Conservation (phyloP, 2,888 invertebrate species). For the Hydrotaea cyrtoneurina region DNA sequence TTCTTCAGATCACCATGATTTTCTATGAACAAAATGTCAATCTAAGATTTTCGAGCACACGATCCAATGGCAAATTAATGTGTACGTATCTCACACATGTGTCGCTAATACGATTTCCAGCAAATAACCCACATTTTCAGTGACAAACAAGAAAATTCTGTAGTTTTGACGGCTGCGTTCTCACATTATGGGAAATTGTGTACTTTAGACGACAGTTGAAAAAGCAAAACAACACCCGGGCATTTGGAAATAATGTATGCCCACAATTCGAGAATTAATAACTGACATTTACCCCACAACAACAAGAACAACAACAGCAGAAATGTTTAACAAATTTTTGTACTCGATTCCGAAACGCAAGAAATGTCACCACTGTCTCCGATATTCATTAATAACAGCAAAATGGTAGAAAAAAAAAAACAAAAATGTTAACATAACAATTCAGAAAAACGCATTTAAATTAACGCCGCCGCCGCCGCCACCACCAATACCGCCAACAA, state of each 20-base stretch:
- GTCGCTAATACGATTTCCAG: too few species aligned
- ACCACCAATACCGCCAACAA: slow-evolving; percentile 1
- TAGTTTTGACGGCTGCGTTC: neutral
- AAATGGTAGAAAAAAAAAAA: neutral
- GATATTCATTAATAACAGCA: slow-evolving; percentile 61
- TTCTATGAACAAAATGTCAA: too few species aligned
- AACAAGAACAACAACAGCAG: slow-evolving; percentile 12
- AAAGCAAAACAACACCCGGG: slow-evolving; percentile 45
- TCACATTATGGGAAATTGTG: neutral
- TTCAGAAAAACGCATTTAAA: slow-evolving; percentile 52
- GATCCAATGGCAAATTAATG: too few species aligned
- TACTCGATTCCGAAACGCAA: slow-evolving; percentile 4
- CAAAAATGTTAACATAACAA: slow-evolving; percentile 50
- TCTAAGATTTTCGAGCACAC: too few species aligned
- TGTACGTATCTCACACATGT: too few species aligned
- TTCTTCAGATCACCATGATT: too few species aligned
- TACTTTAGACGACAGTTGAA: neutral
- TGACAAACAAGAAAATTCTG: neutral
- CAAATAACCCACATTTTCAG: neutral
- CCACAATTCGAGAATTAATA: slow-evolving; percentile 26
- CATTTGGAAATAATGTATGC: slow-evolving; percentile 2
- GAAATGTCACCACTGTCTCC: slow-evolving; percentile 53
- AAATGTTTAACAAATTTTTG: slow-evolving; percentile 30
- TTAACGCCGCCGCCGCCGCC: slow-evolving; percentile 43
- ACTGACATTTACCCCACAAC: slow-evolving; percentile 43